These are phyloP conservation scores for Piprites chloris DNA, from an alignment of 2,113 vertebrate genomes.

Conservation along the genomic window DNA sequence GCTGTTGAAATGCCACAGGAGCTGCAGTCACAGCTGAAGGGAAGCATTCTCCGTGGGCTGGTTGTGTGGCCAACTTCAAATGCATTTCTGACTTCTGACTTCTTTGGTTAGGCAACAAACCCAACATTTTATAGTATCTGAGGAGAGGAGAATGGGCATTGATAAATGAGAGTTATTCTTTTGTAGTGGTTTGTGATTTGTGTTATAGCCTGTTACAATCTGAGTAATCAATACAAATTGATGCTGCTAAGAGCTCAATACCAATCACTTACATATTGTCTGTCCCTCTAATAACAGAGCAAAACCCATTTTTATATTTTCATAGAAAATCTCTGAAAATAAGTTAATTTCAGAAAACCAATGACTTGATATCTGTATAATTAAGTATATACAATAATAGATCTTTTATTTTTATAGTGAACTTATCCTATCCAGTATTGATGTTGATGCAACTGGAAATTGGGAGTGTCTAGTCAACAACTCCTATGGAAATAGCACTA, in stretches of 20 bases:
- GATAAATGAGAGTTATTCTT: neutral
- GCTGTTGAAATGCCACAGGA: neutral
- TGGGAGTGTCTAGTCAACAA: conserved; percentile 90
- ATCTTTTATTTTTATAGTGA: conserved; percentile 73
- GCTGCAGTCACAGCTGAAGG: neutral
- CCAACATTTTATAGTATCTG: neutral
- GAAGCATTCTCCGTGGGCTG: neutral
- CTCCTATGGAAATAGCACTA: conserved; percentile 84
- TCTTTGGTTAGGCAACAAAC: neutral
- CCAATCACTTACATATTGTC: neutral
- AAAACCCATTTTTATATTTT: neutral
- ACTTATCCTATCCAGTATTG: conserved; percentile 87
- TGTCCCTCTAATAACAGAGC: neutral
- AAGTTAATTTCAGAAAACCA: neutral
- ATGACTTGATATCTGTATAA: neutral
- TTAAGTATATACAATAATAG: neutral
- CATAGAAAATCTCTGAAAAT: neutral
- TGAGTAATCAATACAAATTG: neutral
- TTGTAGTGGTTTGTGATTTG: neutral
- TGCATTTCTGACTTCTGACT: neutral
- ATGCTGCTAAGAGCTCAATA: neutral
- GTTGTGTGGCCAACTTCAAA: neutral
- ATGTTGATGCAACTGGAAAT: conserved; percentile 76
- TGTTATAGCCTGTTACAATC: neutral
- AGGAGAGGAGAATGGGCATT: neutral